These are phyloP conservation scores for Chondrilla cf. caribensis DNA, from an alignment of 37 sponge, comb jelly and placozoan species.

Conservation along the genomic window DNA sequence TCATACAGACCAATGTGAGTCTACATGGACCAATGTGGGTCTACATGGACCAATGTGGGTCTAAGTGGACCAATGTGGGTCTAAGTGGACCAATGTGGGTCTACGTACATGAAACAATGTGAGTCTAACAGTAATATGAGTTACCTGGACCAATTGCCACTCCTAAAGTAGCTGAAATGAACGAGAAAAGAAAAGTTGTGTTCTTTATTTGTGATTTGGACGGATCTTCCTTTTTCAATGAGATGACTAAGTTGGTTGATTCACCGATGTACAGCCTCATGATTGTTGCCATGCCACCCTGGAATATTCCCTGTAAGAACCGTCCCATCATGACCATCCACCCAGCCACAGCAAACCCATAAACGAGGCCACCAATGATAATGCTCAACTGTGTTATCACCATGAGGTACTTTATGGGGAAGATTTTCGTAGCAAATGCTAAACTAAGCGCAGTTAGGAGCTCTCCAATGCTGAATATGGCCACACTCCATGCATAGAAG, in stretches of 20 bases:
- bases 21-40: too few relatives aligned
- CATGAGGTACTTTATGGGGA: conserved; percentile 24
- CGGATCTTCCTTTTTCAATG: conserved; percentile 5
- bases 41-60: too few relatives aligned
- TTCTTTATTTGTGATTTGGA: conserved; percentile 46
- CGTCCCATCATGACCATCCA: conserved; percentile 51
- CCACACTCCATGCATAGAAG: conserved; percentile 33
- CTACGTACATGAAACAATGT: too few relatives aligned
- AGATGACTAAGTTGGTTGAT: conserved; percentile 30
- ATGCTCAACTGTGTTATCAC: background rate
- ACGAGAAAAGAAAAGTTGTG: conserved; percentile 28
- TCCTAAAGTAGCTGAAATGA: background rate
- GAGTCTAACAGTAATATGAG: too few relatives aligned
- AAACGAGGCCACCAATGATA: conserved; percentile 20
- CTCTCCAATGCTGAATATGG: conserved; percentile 36
- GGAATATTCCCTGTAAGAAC: conserved; percentile 23
- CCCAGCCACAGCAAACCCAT: conserved; percentile 20
- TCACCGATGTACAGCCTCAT: conserved; percentile 41
- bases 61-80: too few relatives aligned
- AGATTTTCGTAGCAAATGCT: background rate
- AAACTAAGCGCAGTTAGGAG: conserved; percentile 20
- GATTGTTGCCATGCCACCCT: conserved; percentile 8
- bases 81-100: too few relatives aligned
- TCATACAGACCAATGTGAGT: too few relatives aligned
- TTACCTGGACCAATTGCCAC: conserved; percentile 36